phyloP scores from a whole-genome alignment of 2,797 vertebrate genomes.

The Platyrinchus mystaceus region DNA sequence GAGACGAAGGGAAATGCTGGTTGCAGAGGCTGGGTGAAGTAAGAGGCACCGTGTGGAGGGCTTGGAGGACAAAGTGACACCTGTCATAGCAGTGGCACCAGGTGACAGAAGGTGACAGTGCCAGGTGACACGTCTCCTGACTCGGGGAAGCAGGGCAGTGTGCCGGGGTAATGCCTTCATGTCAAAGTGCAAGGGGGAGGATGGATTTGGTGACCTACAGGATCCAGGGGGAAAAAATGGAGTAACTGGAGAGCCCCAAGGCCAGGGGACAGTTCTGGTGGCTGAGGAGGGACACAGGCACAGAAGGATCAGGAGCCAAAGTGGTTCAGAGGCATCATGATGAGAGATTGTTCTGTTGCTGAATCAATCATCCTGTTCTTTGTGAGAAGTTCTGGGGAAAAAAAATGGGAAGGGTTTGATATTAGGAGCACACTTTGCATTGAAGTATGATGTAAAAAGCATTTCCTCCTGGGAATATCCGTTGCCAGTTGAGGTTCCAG shows the following conservation, averaged over 20 bases:
- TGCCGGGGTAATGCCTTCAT: neutral
- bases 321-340: neutral
- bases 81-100: neutral
- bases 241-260: neutral
- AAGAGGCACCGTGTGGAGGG: neutral
- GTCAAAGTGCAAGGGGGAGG: neutral
- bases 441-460: neutral
- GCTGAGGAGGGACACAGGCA: neutral
- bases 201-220: neutral
- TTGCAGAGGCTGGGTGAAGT: neutral
- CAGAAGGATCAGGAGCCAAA: neutral
- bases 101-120: neutral
- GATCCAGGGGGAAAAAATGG: neutral
- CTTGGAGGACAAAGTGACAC: neutral
- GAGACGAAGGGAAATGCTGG: neutral
- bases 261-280: neutral
- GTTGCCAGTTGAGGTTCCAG: neutral
- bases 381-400: neutral
- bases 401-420: neutral
- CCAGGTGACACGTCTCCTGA: neutral
- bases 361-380: neutral
- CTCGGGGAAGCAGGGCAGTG: rapidly evolving
- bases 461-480: neutral
- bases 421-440: neutral
- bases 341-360: neutral